Percentiles rank a stretch among this genome's conserved stretches.
Evolutionary conservation across 2,797 vertebrate genomes (phyloP).

Genomic region (Gobio occitaniae): DNA sequence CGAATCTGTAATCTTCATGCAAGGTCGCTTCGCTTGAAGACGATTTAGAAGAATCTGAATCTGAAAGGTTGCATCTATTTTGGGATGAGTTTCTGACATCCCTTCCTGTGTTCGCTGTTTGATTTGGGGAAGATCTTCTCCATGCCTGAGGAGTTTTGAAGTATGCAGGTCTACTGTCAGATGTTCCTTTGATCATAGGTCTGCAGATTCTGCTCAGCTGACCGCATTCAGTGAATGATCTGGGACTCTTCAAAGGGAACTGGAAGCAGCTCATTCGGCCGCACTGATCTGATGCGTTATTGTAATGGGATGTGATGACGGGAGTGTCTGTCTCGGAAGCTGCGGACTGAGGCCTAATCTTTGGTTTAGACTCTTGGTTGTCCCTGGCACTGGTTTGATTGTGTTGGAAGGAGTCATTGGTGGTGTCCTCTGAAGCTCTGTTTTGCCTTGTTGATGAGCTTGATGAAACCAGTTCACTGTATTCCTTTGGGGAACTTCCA

Average conservation of each 20-base stretch:
- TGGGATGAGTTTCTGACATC: slow-evolving; percentile 20
- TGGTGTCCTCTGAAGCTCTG: not conserved
- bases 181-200: slow-evolving; percentile 57
- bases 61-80: slow-evolving; percentile 44
- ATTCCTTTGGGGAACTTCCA: slow-evolving; percentile 11
- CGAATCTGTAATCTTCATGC: slow-evolving; percentile 33
- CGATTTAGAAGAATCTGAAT: slow-evolving; percentile 46
- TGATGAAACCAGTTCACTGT: not conserved
- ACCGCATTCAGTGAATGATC: slow-evolving; percentile 18
- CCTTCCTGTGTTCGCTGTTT: slow-evolving; percentile 27
- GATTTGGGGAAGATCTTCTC: slow-evolving; percentile 43
- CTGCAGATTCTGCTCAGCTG: slow-evolving; percentile 47
- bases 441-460: slow-evolving; percentile 15
- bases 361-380: slow-evolving; percentile 50
- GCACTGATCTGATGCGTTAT: slow-evolving; percentile 40
- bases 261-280: slow-evolving; percentile 34
- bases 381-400: slow-evolving; percentile 22
- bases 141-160: slow-evolving; percentile 51
- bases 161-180: slow-evolving; percentile 55
- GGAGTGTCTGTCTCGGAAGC: slow-evolving; percentile 52
- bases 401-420: not conserved
- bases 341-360: slow-evolving; percentile 51
- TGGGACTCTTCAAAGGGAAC: slow-evolving; percentile 52
- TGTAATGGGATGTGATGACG: slow-evolving; percentile 3
- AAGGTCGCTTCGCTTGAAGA: slow-evolving; percentile 34